Conservation (phyloP, 2,113 vertebrate species). For the Dermatemys mawii region DNA sequence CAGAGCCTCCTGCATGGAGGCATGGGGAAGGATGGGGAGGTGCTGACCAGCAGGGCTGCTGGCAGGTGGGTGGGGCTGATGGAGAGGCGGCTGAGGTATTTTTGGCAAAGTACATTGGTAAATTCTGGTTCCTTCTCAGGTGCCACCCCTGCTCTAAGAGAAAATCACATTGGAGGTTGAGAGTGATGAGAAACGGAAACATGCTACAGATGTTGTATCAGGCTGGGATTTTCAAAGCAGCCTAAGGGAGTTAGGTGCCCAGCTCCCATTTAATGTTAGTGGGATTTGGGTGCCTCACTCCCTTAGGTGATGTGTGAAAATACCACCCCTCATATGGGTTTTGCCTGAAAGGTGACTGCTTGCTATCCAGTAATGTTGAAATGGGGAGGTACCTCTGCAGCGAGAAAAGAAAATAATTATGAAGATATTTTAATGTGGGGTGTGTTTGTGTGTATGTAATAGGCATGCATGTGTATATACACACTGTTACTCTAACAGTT, state of each 20-base stretch:
- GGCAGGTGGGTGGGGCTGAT: no score
- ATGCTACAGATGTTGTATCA: neutral
- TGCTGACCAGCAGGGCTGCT: no score
- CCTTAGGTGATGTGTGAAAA: neutral
- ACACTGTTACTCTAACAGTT: no score
- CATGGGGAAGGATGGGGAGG: no score
- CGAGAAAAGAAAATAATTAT: neutral
- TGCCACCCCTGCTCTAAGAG: no score
- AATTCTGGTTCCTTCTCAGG: no score
- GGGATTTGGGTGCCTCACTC: neutral
- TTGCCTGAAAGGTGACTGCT: neutral
- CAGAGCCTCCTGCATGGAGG: no score
- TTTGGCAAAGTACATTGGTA: no score
- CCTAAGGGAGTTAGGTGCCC: no score
- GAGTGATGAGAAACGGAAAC: neutral
- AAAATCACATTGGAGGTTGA: neutral
- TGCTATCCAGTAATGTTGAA: neutral
- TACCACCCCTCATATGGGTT: neutral
- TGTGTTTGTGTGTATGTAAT: fast-evolving
- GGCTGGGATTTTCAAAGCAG: neutral
- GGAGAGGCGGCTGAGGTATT: no score
- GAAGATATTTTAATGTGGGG: neutral
- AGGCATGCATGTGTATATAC: neutral
- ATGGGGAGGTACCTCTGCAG: neutral
- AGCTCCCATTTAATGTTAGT: neutral